Conservation (phyloP, 2,888 invertebrate genomes). For the Meiosimyza platycephala region DNA sequence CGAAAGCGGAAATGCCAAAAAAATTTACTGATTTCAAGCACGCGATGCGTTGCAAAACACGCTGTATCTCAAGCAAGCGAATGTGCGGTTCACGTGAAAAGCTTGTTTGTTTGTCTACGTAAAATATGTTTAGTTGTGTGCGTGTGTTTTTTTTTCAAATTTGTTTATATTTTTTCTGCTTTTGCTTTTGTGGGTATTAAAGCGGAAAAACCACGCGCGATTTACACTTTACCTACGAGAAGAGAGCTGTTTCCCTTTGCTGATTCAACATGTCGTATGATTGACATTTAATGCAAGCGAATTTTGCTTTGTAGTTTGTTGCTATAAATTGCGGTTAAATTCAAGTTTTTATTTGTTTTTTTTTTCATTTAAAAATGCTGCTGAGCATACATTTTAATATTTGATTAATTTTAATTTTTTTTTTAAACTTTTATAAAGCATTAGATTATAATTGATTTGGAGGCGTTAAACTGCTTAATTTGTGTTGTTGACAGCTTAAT, state of each 20-base stretch:
- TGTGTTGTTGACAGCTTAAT: not conserved
- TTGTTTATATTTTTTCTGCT: slow-evolving; percentile 8
- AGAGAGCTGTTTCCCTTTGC: not conserved
- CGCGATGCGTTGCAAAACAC: not conserved
- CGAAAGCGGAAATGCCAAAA: slow-evolving; percentile 24
- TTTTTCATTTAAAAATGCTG: not conserved
- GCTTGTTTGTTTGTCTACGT: too few relatives aligned
- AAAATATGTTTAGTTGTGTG: not conserved
- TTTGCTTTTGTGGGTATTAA: not conserved
- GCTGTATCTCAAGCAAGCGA: too few relatives aligned
- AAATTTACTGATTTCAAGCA: slow-evolving; percentile 26
- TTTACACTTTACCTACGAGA: not conserved
- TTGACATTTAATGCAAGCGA: slow-evolving; percentile 12
- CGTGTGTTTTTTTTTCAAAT: not conserved
- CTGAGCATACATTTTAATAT: too few relatives aligned
- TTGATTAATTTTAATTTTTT: too few relatives aligned
- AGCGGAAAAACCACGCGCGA: slow-evolving; percentile 11
- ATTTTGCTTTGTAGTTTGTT: not conserved
- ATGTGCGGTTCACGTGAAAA: too few relatives aligned
- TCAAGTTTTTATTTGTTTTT: not conserved
- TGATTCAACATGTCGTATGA: slow-evolving; percentile 20
- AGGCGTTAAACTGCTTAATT: not conserved
- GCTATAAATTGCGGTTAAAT: not conserved
- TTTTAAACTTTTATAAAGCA: not conserved
- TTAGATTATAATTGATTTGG: not conserved